A percentile compares a stretch with the other conserved stretches of the same genome.
Conservation (phyloP, 2,888 invertebrate species). For the Pseudolycoriella hygida region DNA sequence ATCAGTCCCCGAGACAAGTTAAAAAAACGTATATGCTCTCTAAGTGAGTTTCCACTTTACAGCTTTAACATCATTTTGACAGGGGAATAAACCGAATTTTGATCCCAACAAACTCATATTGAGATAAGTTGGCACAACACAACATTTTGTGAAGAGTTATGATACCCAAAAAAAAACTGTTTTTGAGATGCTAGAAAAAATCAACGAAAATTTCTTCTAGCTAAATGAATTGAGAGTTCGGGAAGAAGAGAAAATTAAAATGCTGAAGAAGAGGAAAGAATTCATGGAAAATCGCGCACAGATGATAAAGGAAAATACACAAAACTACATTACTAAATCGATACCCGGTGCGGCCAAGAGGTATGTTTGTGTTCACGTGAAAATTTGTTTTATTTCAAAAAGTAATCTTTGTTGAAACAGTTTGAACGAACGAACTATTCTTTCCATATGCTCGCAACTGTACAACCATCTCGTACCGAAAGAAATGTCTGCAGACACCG, state of each 20-base stretch:
- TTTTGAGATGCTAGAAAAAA: too few relatives aligned
- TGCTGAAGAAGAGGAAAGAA: not conserved
- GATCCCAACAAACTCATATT: too few relatives aligned
- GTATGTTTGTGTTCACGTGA: not conserved
- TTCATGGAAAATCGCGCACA: not conserved
- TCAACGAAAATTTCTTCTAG: not conserved
- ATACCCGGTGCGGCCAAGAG: not conserved
- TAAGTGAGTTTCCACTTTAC: too few relatives aligned
- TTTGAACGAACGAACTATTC: not conserved
- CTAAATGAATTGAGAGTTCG: not conserved
- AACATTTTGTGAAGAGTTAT: too few relatives aligned
- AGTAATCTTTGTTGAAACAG: not conserved
- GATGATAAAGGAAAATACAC: not conserved
- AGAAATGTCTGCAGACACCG: not conserved
- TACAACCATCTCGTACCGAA: conserved; percentile 3
- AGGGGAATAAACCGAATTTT: too few relatives aligned
- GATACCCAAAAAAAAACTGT: too few relatives aligned
- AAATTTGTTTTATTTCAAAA: not conserved
- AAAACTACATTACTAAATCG: not conserved
- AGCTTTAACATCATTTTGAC: too few relatives aligned
- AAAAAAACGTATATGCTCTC: too few relatives aligned
- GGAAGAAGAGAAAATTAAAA: not conserved
- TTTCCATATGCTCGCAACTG: conserved; percentile 3
- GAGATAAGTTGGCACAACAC: too few relatives aligned
- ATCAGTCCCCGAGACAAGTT: too few relatives aligned